Conservation (phyloP, 2,888 invertebrate genomes). For the Tribolium freemani region DNA sequence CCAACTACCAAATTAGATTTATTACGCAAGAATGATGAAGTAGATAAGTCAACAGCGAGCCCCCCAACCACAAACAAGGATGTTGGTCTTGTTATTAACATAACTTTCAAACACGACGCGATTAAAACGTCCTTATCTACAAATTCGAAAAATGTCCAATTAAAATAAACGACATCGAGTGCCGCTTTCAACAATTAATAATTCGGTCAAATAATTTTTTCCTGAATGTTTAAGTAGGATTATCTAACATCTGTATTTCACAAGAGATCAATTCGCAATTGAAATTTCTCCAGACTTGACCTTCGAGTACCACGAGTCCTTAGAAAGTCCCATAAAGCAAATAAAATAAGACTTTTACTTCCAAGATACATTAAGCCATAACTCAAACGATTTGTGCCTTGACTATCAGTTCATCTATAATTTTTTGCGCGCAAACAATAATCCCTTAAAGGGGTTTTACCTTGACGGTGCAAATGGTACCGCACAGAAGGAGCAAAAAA, state of each 20-base stretch:
- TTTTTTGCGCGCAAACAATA: no score
- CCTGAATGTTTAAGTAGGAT: not conserved
- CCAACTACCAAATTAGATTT: not conserved
- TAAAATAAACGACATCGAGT: not conserved
- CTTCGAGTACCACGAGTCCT: conserved; percentile 1
- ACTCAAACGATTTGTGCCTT: no score
- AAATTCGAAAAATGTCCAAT: not conserved
- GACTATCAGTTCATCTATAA: no score
- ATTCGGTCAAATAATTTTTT: conserved; percentile 6
- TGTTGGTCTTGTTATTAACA: conserved; percentile 1
- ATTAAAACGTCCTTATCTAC: conserved; percentile 4
- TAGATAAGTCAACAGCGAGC: conserved; percentile 16
- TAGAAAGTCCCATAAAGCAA: conserved; percentile 1
- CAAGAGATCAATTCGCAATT: conserved; percentile 14
- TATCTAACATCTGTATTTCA: not conserved
- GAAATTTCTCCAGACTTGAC: conserved; percentile 33
- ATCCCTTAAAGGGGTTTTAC: not conserved
- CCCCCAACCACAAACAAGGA: conserved; percentile 10
- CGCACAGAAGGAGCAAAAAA: not conserved
- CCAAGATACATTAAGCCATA: no score
- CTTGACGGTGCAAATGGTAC: not conserved
- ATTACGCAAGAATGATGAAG: conserved; percentile 4
- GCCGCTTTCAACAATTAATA: conserved; percentile 12
- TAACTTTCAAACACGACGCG: conserved; percentile 1
- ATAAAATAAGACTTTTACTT: conserved; percentile 1